A percentile compares a stretch with the other conserved stretches of the same genome.
Conservation (phyloP, 2,888 invertebrate genomes). For the Nephrotoma flavescens region DNA sequence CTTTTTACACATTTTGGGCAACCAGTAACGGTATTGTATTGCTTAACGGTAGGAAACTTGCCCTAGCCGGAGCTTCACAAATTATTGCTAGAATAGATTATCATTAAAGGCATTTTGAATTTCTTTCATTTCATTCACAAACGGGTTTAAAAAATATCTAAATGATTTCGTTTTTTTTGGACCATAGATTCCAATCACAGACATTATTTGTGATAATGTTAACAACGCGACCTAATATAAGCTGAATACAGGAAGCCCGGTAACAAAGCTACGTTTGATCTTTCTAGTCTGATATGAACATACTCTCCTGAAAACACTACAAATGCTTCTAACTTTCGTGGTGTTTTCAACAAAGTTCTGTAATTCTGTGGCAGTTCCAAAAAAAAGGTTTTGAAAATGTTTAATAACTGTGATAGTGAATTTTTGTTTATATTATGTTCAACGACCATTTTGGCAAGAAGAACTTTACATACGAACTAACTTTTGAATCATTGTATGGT, state of each 20-base stretch:
- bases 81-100: too few relatives aligned
- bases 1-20: too few relatives aligned
- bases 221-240: background rate
- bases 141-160: too few relatives aligned
- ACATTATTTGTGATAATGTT: background rate
- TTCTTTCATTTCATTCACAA: too few relatives aligned
- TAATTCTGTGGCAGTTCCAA: background rate
- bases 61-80: too few relatives aligned
- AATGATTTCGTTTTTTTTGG: too few relatives aligned
- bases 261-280: too few relatives aligned
- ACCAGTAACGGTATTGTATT: too few relatives aligned
- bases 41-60: too few relatives aligned
- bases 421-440: background rate
- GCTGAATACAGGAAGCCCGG: background rate
- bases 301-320: background rate
- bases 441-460: background rate
- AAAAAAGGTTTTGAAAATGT: background rate
- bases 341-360: background rate
- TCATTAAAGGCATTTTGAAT: too few relatives aligned
- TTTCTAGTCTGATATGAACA: background rate
- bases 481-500: background rate
- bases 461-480: background rate
- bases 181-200: too few relatives aligned
- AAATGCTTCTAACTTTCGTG: background rate
- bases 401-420: background rate